These are phyloP conservation scores for Rhinoderma darwinii DNA, from an alignment of 2,113 vertebrate species.

Conservation along the genomic window DNA sequence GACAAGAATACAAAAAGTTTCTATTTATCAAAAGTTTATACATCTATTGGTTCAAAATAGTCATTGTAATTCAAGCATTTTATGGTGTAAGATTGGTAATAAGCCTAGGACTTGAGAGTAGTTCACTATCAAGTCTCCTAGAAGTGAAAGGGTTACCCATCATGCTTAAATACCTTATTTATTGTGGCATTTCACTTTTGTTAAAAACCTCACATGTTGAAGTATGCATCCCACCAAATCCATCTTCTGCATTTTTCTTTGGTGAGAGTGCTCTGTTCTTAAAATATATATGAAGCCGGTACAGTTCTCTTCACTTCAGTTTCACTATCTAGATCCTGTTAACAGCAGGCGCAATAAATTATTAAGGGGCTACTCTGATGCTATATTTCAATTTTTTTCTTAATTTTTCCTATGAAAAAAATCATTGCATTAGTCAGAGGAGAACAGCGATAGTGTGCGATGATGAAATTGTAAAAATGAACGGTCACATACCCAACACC, in stretches of 20 bases:
- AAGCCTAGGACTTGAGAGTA: neutral
- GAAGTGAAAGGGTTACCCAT: slow-evolving; percentile 49
- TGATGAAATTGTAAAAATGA: neutral
- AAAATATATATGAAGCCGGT: slow-evolving; percentile 59
- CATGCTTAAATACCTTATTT: slow-evolving; percentile 41
- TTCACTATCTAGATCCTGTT: slow-evolving; percentile 59
- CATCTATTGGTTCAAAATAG: neutral
- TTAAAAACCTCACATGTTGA: slow-evolving; percentile 57
- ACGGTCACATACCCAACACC: neutral
- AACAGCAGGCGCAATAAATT: slow-evolving; percentile 58
- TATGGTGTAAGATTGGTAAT: neutral
- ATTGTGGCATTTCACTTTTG: slow-evolving; percentile 52
- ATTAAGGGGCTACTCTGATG: slow-evolving; percentile 51
- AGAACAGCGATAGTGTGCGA: neutral
- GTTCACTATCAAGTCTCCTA: neutral
- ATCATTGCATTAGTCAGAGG: slow-evolving; percentile 35
- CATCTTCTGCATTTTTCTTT: slow-evolving; percentile 55
- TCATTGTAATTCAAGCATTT: neutral
- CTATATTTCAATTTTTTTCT: slow-evolving; percentile 54
- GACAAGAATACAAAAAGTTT: neutral
- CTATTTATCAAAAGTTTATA: neutral
- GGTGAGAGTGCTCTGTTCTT: slow-evolving; percentile 56
- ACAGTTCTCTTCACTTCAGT: slow-evolving; percentile 59
- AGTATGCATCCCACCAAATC: slow-evolving; percentile 56
- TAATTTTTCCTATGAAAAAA: slow-evolving; percentile 55